Base-by-base conservation (phyloP, 1,140 invertebrate genomes). In the Dinothrombium tinctorium region DNA sequence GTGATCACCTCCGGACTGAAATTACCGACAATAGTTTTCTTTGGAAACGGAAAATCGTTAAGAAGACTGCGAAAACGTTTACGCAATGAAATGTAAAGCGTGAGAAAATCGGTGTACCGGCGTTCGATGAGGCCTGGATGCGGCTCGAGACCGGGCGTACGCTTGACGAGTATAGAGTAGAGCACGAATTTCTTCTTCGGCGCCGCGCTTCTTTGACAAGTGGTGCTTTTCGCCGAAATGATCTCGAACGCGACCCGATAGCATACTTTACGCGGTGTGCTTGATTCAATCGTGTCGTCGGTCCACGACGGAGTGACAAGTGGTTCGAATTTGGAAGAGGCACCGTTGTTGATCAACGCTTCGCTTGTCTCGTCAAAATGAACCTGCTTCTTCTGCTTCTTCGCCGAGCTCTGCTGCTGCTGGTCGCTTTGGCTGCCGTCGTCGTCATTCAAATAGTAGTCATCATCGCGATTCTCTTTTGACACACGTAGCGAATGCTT, bases 51-150 rank as follows among this genome's bases (percentile, higher is more conserved):
- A 39, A 61, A 57, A 5, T 75, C 54, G 37, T 54, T 54, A 54
- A 78, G 57, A 33, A 69, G 50, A 12, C 59, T 33, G 4, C 73
- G 68, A 57, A 65, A 65, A 33, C 66, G 62, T 42, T 68, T 68
- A 46, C 64, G 68, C 2, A 80, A 54, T 3, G 59, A 55, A 47
- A 65, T 63, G 54, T 72, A 75, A 3, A 79, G 58, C 40, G 67
- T 65, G 14, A 72, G 58, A 57, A 79, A 79, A 49, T 80, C 71
- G 6, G 75, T 75, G 50, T 79, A 80, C 48, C 76, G 61, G 43
- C 73, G 59, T 49, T 76, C 69, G 24, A 79, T 66, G 23, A 65
- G 63, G 0, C 67, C 69, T 15, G 71, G 69, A 9, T 51, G 45
- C 9, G 47, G 52, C 21, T 60, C 55, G 2, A 56, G 35, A 6